Evolutionary conservation across 2,797 vertebrate species (phyloP).

Genomic region (Agapornis canus): DNA sequence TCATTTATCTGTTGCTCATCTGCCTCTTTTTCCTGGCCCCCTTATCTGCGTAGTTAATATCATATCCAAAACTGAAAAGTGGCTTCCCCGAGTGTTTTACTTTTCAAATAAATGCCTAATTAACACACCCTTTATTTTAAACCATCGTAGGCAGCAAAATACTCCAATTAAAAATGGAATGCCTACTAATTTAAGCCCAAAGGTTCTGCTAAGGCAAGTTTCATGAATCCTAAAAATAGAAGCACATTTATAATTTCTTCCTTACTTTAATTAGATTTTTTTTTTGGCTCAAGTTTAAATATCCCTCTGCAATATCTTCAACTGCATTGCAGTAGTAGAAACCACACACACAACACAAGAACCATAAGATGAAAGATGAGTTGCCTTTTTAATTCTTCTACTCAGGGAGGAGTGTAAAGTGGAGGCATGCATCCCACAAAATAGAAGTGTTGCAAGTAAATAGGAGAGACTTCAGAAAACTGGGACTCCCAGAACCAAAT

Average conservation of each 20-base stretch:
- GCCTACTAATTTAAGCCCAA: conserved; percentile 42
- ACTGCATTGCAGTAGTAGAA: conserved; percentile 58
- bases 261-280: conserved; percentile 43
- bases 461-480: neutral
- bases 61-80: neutral
- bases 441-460: neutral
- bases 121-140: conserved; percentile 10
- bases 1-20: neutral
- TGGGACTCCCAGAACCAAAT: neutral
- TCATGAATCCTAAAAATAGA: conserved; percentile 36
- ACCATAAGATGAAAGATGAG: neutral
- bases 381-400: neutral
- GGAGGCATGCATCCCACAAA: neutral
- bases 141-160: neutral
- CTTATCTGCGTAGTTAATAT: neutral
- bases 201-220: conserved; percentile 40
- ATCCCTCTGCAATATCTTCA: conserved; percentile 58
- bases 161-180: conserved; percentile 34
- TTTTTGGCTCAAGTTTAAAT: conserved; percentile 33
- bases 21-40: neutral
- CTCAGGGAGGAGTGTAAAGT: neutral
- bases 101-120: conserved; percentile 15
- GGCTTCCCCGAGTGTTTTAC: neutral
- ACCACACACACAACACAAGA: neutral
- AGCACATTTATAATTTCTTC: conserved; percentile 56